Evolutionary conservation across 2,113 vertebrate species (phyloP).

Genomic region (Formicarius rufipectus): DNA sequence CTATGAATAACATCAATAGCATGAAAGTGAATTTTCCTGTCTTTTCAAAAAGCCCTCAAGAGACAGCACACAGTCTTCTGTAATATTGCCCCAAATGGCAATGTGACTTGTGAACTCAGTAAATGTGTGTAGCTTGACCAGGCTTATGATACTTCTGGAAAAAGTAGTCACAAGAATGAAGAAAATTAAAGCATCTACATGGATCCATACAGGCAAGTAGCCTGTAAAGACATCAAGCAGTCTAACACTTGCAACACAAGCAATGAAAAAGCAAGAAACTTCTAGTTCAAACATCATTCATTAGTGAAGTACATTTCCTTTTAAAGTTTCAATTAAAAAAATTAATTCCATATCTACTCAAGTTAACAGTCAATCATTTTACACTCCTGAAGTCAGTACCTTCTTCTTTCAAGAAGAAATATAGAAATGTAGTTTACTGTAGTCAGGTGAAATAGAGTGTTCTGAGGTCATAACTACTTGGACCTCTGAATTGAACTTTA

Average conservation of each 20-base stretch:
- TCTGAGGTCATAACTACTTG: neutral
- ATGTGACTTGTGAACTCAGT: neutral
- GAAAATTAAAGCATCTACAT: neutral
- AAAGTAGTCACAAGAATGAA: neutral
- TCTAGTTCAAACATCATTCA: neutral
- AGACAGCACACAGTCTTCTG: neutral
- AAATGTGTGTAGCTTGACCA: neutral
- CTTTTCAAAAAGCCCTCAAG: neutral
- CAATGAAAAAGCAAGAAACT: neutral
- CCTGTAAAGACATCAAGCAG: neutral
- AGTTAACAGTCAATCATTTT: neutral
- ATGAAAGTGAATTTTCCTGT: conserved; percentile 42
- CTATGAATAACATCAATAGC: neutral
- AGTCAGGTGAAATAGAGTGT: neutral
- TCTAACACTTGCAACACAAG: neutral
- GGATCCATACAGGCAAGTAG: neutral
- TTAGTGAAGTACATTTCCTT: neutral
- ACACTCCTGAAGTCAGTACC: neutral
- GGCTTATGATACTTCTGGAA: neutral
- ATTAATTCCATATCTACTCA: neutral
- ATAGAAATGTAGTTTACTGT: neutral
- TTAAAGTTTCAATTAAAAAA: neutral
- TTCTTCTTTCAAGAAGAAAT: neutral
- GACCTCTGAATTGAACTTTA: neutral
- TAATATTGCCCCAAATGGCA: neutral